Percentiles rank a stretch among this genome's conserved stretches.
Evolutionary conservation across 2,797 vertebrate species (phyloP).

Genomic region (Darevskia nairensis): DNA sequence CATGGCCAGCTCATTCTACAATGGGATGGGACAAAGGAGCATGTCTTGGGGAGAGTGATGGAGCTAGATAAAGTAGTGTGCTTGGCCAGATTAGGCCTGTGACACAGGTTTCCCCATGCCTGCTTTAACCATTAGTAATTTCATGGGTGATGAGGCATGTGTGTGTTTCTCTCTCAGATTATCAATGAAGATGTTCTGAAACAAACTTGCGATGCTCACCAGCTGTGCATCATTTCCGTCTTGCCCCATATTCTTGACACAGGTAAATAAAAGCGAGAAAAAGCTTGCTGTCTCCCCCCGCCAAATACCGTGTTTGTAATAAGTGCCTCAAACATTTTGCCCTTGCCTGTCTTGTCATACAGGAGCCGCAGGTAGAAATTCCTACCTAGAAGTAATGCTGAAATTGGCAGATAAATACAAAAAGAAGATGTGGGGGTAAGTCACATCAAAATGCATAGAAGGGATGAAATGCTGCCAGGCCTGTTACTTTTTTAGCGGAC

Average conservation of each 20-base stretch:
- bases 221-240: conserved; percentile 92
- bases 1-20: background rate
- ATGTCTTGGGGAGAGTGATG: background rate
- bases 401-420: conserved; percentile 97
- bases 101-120: background rate
- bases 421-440: conserved; percentile 99
- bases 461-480: too few species aligned
- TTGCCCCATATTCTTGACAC: conserved; percentile 97
- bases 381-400: conserved; percentile 91
- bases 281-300: background rate
- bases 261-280: conserved; percentile 75
- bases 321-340: background rate
- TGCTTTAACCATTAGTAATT: background rate
- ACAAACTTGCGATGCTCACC: conserved; percentile 91
- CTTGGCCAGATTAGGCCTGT: background rate
- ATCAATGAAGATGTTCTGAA: conserved; percentile 85
- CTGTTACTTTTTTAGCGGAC: background rate
- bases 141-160: background rate
- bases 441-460: background rate
- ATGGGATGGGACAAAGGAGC: background rate
- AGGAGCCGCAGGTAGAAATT: conserved; percentile 93
- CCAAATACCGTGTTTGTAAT: background rate
- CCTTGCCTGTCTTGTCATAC: conserved; percentile 42
- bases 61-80: background rate
- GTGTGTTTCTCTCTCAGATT: conserved; percentile 79